Evolutionary conservation across 2,888 invertebrate species (phyloP).

Genomic region (Synanthedon tipuliformis): DNA sequence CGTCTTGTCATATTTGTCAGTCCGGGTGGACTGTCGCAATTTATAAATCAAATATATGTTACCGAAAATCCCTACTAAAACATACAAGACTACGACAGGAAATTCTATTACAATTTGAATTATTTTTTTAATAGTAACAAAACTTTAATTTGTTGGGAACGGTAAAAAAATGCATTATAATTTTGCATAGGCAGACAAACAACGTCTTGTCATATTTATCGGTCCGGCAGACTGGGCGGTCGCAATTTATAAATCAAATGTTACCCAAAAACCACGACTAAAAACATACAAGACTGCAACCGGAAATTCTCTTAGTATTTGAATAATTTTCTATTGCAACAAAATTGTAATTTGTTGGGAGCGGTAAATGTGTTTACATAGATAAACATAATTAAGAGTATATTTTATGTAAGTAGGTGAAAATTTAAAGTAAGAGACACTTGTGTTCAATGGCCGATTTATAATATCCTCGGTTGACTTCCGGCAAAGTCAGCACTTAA

Average conservation of each 20-base stretch:
- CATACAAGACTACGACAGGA: not conserved
- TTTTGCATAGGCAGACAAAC: slow-evolving; percentile 50
- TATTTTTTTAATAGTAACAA: too few species aligned
- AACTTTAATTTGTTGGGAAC: too few species aligned
- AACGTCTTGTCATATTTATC: slow-evolving; percentile 53
- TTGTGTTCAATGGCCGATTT: slow-evolving; percentile 2
- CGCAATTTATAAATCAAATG: not conserved
- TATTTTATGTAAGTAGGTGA: too few species aligned
- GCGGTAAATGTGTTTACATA: too few species aligned
- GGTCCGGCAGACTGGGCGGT: not conserved
- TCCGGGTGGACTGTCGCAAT: not conserved
- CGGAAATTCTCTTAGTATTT: too few species aligned
- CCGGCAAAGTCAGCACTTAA: slow-evolving; percentile 3
- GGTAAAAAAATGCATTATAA: slow-evolving; percentile 34
- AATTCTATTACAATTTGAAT: too few species aligned
- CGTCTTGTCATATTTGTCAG: slow-evolving; percentile 48
- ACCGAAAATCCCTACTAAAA: not conserved
- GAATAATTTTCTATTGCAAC: too few species aligned
- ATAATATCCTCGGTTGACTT: slow-evolving; percentile 1
- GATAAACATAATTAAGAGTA: too few species aligned
- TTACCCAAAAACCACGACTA: not conserved
- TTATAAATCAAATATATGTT: not conserved
- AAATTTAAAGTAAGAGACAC: not conserved
- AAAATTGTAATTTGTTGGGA: too few species aligned
- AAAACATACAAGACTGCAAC: not conserved